Evolutionary conservation across 2,113 vertebrate species (phyloP), one percentile per base, ranked within the genome.

Genomic region (Elephas maximus): DNA sequence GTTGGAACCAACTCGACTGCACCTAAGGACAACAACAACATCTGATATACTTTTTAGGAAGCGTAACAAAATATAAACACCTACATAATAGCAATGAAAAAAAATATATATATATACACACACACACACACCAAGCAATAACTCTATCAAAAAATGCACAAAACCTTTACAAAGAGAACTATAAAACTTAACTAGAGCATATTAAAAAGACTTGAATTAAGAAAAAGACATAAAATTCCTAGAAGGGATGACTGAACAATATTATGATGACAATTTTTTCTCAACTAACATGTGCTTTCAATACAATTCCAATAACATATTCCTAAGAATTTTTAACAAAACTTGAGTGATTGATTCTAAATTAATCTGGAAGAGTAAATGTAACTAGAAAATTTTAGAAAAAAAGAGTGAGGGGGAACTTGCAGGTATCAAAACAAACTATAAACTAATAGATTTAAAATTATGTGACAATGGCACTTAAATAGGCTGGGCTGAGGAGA

Each of bases 351-450:
- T 21, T 60, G 8, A 26, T 63, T 90, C 63, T 67, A 81, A 90
- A 65, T 85, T 87, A 94, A 53, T n/a, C 53, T 53, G 14, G 21
- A 91, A 76, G 44, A 94, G 23, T 51, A 96, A 81, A 93, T 23
- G 30, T 51, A 67, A 79, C 41, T 30, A 83, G 45, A 82, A 88
- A 74, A 88, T 45, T 26, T 76, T 21, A 82, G 45, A 62, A 24
- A 79, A 33, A 74, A n/a, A 73, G 41, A 85, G 30, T 41, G 15
- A 30, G 15, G 5, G 6, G 5, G 24, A 77, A 95, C 10, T 67
- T 67, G n/a, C 0, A 81, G 67, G 33, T 48, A 69, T 60, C 5
- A 48, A 77, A 65, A 41, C 11, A 30, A 86, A 23, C 63, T 57
- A 23, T 41, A 41, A 93, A 74, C 5, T 17, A 48, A 33, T 24